phyloP scores from a whole-genome alignment of 2,797 vertebrate genomes.

The Aselliscus stoliczkanus region DNA sequence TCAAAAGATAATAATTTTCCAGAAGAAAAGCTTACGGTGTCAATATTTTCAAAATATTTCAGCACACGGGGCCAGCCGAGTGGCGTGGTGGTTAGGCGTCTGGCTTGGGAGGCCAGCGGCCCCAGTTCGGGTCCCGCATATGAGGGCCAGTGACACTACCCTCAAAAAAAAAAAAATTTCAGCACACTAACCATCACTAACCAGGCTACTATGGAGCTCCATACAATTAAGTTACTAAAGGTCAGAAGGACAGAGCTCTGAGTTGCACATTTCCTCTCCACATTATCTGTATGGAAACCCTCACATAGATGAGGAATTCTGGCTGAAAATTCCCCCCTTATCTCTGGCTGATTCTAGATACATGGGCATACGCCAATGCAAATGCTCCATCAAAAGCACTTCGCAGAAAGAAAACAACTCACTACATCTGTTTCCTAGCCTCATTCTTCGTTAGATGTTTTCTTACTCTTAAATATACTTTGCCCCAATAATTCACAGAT shows the following conservation, averaged over 20 bases:
- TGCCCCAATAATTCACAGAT: neutral
- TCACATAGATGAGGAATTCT: neutral
- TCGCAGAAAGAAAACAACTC: slow-evolving; percentile 47
- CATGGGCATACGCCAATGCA: neutral
- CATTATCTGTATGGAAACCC: neutral
- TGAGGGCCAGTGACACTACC: too few relatives aligned
- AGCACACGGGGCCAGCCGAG: too few relatives aligned
- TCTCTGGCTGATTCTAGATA: neutral
- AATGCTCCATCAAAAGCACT: slow-evolving; percentile 60
- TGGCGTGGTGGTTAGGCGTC: too few relatives aligned
- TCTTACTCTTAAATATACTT: slow-evolving; percentile 41
- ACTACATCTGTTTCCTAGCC: slow-evolving; percentile 55
- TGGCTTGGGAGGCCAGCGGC: too few relatives aligned
- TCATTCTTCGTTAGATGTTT: slow-evolving; percentile 67
- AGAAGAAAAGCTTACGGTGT: neutral
- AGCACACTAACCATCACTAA: neutral
- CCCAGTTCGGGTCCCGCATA: too few relatives aligned
- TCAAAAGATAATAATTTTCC: neutral
- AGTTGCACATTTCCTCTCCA: neutral
- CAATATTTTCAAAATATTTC: neutral
- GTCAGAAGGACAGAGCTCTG: neutral
- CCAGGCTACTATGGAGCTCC: neutral
- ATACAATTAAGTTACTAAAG: neutral
- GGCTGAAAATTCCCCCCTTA: neutral
- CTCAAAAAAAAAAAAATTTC: too few relatives aligned